These are phyloP conservation scores for Halictus ligatus DNA, from an alignment of 2,888 invertebrate genomes.

Conservation along the genomic window DNA sequence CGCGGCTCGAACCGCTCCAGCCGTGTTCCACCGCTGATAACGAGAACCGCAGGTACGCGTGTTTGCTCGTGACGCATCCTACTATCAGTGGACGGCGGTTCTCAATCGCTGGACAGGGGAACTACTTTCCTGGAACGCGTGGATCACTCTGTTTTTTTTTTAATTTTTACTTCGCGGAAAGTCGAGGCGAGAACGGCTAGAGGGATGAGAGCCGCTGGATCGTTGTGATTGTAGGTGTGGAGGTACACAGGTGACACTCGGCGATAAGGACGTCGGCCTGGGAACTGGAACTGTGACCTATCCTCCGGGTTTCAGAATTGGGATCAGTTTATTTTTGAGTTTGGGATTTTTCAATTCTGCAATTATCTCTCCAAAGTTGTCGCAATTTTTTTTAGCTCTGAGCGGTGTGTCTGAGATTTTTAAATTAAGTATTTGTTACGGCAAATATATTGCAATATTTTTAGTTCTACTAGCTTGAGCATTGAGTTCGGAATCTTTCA, in stretches of 20 bases:
- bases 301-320: not conserved
- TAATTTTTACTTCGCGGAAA: not conserved
- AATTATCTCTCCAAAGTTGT: no score
- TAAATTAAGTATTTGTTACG: not conserved
- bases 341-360: no score
- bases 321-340: not conserved
- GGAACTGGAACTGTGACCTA: not conserved
- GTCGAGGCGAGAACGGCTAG: fast-evolving
- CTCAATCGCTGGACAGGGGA: constrained; percentile 29
- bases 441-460: no score
- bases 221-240: not conserved
- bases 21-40: constrained; percentile 67
- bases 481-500: no score
- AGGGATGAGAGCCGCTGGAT: not conserved
- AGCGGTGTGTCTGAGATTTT: no score
- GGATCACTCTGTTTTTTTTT: not conserved
- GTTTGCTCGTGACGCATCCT: constrained; percentile 68
- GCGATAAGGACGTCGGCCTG: not conserved
- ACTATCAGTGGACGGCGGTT: constrained; percentile 52
- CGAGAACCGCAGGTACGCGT: constrained; percentile 73
- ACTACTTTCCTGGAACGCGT: not conserved
- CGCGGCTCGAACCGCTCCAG: not conserved
- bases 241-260: not conserved
- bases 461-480: no score
- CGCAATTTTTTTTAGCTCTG: no score